Evolutionary conservation across 2,113 vertebrate genomes (phyloP).

Genomic region (Barnardius zonarius): DNA sequence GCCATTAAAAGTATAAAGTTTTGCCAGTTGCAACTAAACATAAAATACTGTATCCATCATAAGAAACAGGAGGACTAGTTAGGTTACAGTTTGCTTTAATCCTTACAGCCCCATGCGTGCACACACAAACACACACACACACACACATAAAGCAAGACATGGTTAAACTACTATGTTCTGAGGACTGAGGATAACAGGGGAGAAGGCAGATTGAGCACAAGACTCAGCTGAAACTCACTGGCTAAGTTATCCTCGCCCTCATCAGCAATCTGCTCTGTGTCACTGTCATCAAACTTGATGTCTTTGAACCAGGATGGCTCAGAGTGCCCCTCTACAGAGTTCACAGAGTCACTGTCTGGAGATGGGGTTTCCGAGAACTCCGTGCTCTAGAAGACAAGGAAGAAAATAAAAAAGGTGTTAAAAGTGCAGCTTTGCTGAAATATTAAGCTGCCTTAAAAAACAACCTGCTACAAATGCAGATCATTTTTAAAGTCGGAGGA

Average conservation of each 20-base stretch:
- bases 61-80: neutral
- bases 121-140: neutral
- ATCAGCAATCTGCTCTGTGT: slow-evolving; percentile 92
- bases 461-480: neutral
- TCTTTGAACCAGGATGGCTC: slow-evolving; percentile 99
- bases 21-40: neutral
- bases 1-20: slow-evolving; percentile 3
- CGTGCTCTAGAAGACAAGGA: slow-evolving; percentile 80
- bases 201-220: neutral
- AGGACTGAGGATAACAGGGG: neutral
- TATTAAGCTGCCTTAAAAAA: neutral
- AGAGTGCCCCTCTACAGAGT: slow-evolving; percentile 95
- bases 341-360: slow-evolving; percentile 95
- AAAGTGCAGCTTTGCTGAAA: neutral
- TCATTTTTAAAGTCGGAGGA: neutral
- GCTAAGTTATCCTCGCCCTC: slow-evolving; percentile 88
- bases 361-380: slow-evolving; percentile 97
- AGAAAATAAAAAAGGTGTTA: neutral
- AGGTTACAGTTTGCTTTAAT: slow-evolving; percentile 19
- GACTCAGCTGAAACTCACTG: slow-evolving; percentile 77
- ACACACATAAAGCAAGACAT: slow-evolving; percentile 27
- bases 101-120: neutral
- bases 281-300: slow-evolving; percentile 99
- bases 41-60: slow-evolving; percentile 62
- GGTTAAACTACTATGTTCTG: neutral